These are phyloP conservation scores for Pecten maximus DNA, from an alignment of 2,888 invertebrate species.

Conservation along the genomic window DNA sequence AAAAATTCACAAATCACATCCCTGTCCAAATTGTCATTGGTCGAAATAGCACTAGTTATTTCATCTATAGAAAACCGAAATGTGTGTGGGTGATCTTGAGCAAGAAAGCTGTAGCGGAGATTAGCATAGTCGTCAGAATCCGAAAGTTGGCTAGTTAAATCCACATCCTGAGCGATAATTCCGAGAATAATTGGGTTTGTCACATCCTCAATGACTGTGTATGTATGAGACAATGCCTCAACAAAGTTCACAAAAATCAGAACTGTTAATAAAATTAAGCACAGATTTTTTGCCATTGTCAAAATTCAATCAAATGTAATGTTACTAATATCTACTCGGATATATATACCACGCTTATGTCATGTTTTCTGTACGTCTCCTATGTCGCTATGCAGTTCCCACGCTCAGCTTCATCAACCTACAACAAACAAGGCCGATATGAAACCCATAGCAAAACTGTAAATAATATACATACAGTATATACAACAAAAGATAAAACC, in stretches of 20 bases:
- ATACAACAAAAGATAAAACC: neutral
- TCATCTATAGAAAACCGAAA: constrained; percentile 69
- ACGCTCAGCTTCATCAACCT: constrained; percentile 22
- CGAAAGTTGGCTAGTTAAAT: constrained; percentile 61
- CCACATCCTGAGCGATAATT: constrained; percentile 69
- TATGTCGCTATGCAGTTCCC: neutral
- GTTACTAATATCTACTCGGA: neutral
- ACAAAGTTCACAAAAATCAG: constrained; percentile 47
- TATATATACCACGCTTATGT: neutral
- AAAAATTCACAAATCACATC: constrained; percentile 70
- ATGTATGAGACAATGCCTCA: constrained; percentile 44
- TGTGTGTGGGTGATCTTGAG: constrained; percentile 62
- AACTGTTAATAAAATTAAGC: constrained; percentile 36
- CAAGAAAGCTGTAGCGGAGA: constrained; percentile 70
- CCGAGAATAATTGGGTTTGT: constrained; percentile 63
- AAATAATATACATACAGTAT: neutral
- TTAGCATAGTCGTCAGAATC: constrained; percentile 60
- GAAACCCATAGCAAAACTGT: neutral
- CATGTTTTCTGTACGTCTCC: neutral
- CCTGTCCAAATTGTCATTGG: constrained; percentile 67
- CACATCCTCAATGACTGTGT: constrained; percentile 61
- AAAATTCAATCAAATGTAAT: neutral
- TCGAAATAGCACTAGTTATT: constrained; percentile 65
- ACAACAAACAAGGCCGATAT: neutral
- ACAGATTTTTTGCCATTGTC: constrained; percentile 20